These are phyloP conservation scores for Ageneiosus marmoratus DNA, from an alignment of 2,113 vertebrate species.

Conservation along the genomic window DNA sequence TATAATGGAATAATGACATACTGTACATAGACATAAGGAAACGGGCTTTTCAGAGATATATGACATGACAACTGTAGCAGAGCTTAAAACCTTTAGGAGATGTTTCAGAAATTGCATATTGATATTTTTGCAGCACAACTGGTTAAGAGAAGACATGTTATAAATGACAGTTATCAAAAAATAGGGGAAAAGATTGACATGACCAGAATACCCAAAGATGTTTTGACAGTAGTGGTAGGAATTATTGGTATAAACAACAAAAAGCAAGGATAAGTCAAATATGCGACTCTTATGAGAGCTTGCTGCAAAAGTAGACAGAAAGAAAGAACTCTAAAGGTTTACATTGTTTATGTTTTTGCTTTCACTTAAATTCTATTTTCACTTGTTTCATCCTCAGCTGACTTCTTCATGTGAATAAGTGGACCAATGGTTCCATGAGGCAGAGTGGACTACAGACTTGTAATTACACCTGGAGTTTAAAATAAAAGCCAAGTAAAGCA, in stretches of 20 bases:
- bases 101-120: neutral
- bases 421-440: constrained; percentile 58
- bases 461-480: constrained; percentile 56
- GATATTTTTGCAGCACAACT: neutral
- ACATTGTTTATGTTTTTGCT: neutral
- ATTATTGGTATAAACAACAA: neutral
- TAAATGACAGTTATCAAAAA: neutral
- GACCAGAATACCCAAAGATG: too few relatives aligned
- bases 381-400: constrained; percentile 52
- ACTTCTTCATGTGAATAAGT: constrained; percentile 53
- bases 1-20: neutral
- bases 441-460: constrained; percentile 67
- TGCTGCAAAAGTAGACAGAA: neutral
- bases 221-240: neutral
- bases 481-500: constrained; percentile 53
- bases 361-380: constrained; percentile 6
- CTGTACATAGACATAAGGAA: neutral
- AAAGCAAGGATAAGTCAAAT: neutral
- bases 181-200: neutral
- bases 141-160: neutral
- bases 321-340: neutral
- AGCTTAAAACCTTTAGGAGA: neutral
- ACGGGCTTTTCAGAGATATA: neutral
- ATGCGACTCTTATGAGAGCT: neutral
- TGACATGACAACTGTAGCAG: neutral